A percentile compares a stretch with the other conserved stretches of the same genome.
phyloP scores from a whole-genome alignment of 2,113 vertebrate species.

The Colinus virginianus region DNA sequence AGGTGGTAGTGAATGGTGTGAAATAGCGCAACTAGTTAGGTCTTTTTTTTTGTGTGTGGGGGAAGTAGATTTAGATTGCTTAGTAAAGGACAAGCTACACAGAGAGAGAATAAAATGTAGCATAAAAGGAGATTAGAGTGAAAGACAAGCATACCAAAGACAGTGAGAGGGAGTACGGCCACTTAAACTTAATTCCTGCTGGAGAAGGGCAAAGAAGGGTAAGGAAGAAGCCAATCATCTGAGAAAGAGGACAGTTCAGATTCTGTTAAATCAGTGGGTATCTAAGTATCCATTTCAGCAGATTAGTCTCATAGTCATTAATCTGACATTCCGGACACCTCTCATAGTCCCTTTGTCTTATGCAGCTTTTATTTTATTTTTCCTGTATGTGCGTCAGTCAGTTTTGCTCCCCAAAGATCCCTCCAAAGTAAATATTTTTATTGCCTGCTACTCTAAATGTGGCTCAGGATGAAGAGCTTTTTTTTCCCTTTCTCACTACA shows the following conservation, averaged over 20 bases:
- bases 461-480: slow-evolving; percentile 61
- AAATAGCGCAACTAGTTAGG: neutral
- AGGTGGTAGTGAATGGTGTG: neutral
- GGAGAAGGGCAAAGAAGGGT: neutral
- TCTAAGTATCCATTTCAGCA: slow-evolving; percentile 11
- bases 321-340: slow-evolving; percentile 48
- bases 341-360: slow-evolving; percentile 48
- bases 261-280: neutral
- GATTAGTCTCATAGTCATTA: slow-evolving; percentile 21
- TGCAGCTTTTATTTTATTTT: slow-evolving; percentile 58
- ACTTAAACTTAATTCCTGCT: too few species aligned
- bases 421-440: slow-evolving; percentile 75
- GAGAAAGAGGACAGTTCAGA: neutral
- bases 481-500: slow-evolving; percentile 14
- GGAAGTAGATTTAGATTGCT: neutral
- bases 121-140: neutral
- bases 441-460: slow-evolving; percentile 66
- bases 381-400: slow-evolving; percentile 51
- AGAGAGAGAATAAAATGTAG: neutral
- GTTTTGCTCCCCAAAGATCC: slow-evolving; percentile 57
- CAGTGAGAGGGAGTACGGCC: neutral
- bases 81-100: neutral
- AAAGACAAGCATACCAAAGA: neutral
- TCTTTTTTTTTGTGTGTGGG: too few species aligned
- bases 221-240: neutral